Base-by-base conservation (phyloP, 2,888 invertebrate species). In the Schizotus pectinicornis region DNA sequence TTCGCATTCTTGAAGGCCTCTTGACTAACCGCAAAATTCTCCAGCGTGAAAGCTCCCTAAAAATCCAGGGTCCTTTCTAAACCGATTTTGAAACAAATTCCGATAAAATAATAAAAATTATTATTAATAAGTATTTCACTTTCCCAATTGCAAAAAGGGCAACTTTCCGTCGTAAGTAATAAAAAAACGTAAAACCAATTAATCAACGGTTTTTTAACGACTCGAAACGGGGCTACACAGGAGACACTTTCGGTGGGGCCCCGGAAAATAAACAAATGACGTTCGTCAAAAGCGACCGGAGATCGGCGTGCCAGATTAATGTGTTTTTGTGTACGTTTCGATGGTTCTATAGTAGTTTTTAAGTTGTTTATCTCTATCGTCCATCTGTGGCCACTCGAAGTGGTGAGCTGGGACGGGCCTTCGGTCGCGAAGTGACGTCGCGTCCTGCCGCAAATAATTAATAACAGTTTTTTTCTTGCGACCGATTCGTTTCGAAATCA, bases 311-410 rank as follows among this genome's bases (percentile, higher is more conserved):
- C 52, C 45, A 48, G 53, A 65, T 66, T 63, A 66, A 63, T 65
- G 61, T 61, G 61, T 65, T 65, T 65, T 62, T 64, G 59, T 64
- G 54, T 57, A 59, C 64, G 56, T 62, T 63, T 61, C 63, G 67
- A 68, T 62, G 63, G 63, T 61, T 65, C 65, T 62, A 67, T 67
- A 59, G 68, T 61, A 60, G 68, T 68, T 66, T 67, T 65, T 63
- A 58, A 63, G 60, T 63, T 67, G 66, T 67, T 69, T 69, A 69
- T 69, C 68, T 67, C 51, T 47, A 47, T 41, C 51, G 51, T 51
- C 51, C 57, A 57, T 57, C 57, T 57, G 45, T 46, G 47, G 51
- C n/a, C 51, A 50, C 45, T 46, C 30, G 38, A 35, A 50, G 56
- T 45, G 50, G 50, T 50, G 22, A 45, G 45, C 13, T 41, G 7